These are phyloP conservation scores for mouse (Mus musculus) DNA, from an alignment of 2,113 vertebrate species.

Conservation along the genomic window GRCm39 chr3:46571001-46571500, in stretches of 20 bases:
- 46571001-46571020: not conserved
- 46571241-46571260: not conserved
- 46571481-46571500: not conserved
- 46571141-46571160: not conserved
- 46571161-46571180: not conserved
- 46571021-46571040: not conserved
- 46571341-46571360: not conserved
- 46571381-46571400: not conserved
- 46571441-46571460: not conserved
- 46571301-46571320: not conserved
- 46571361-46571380: not conserved
- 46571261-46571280: not conserved
- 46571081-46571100: not conserved
- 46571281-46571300: not conserved
- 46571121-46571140: not conserved
- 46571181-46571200: not conserved
- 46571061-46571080: not conserved
- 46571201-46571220: not conserved
- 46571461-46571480: not conserved
- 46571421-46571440: not conserved
- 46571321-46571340: not conserved
- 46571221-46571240: too few species aligned
- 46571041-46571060: not conserved
- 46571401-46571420: not conserved
- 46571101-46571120: not conserved